Evolutionary conservation across 2,888 invertebrate species (phyloP).

Genomic region (Yponomeuta malinellus): DNA sequence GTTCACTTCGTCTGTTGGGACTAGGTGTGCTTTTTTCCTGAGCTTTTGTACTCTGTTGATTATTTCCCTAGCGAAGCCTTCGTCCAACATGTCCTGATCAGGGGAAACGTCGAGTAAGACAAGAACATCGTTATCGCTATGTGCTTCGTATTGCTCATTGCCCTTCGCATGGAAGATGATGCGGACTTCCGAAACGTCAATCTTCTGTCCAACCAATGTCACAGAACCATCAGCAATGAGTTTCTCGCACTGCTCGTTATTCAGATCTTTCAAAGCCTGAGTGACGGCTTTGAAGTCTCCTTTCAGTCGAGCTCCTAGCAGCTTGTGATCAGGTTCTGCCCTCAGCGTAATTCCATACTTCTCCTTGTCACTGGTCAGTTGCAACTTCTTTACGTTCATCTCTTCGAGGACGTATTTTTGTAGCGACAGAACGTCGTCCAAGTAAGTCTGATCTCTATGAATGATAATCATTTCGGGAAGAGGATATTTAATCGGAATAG

Average conservation of each 20-base stretch:
- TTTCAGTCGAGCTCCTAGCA: constrained; percentile 91
- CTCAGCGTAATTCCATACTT: constrained; percentile 93
- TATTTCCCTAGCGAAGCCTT: constrained; percentile 96
- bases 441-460: constrained; percentile 85
- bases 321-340: constrained; percentile 97
- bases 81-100: constrained; percentile 92
- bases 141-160: constrained; percentile 88
- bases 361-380: constrained; percentile 90
- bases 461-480: constrained; percentile 96
- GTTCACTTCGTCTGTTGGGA: constrained; percentile 92
- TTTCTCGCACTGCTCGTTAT: constrained; percentile 85
- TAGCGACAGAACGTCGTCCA: constrained; percentile 86
- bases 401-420: constrained; percentile 93
- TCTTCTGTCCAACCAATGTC: constrained; percentile 82
- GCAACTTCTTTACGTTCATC: constrained; percentile 91
- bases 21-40: constrained; percentile 93
- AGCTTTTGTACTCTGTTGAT: constrained; percentile 97
- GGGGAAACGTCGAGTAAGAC: constrained; percentile 93
- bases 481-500: constrained; percentile 97
- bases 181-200: constrained; percentile 87
- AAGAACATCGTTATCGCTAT: constrained; percentile 92
- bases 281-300: constrained; percentile 92
- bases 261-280: constrained; percentile 85
- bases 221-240: constrained; percentile 83
- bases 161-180: constrained; percentile 86